Conservation (phyloP, 2,888 invertebrate species). For the Hypomecis punctinalis region DNA sequence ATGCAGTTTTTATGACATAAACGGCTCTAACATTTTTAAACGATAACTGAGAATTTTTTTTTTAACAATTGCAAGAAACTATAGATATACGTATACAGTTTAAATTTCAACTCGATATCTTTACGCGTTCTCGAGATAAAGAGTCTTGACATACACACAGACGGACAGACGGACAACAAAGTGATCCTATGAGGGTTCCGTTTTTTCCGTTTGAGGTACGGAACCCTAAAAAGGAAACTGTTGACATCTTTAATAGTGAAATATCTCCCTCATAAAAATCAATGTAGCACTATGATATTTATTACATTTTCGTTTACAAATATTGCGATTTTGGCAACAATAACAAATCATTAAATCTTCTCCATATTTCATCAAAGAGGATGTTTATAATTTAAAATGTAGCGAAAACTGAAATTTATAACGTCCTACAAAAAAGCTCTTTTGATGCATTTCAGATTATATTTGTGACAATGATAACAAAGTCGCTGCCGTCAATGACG, state of each 20-base stretch:
- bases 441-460: slow-evolving; percentile 48
- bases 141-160: no score
- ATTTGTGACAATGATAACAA: slow-evolving; percentile 50
- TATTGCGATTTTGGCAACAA: slow-evolving; percentile 27
- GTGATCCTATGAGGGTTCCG: no score
- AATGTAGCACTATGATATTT: slow-evolving; percentile 19
- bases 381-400: slow-evolving; percentile 53
- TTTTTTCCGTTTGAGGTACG: no score
- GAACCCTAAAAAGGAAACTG: not conserved
- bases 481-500: slow-evolving; percentile 51
- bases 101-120: no score
- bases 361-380: slow-evolving; percentile 48
- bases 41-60: no score
- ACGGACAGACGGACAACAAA: no score
- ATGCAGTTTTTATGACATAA: no score
- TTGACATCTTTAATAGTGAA: slow-evolving; percentile 4
- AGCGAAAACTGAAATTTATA: slow-evolving; percentile 43
- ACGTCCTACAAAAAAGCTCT: slow-evolving; percentile 39
- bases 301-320: slow-evolving; percentile 10
- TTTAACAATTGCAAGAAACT: no score
- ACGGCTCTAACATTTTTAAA: no score
- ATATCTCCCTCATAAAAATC: slow-evolving; percentile 15
- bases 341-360: slow-evolving; percentile 35
- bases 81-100: no score
- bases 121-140: no score